Percentiles rank a stretch among this genome's conserved stretches.
These are phyloP conservation scores for Caenorhabditis zanzibari DNA, from an alignment of 2,888 invertebrate species.

Conservation along the genomic window DNA sequence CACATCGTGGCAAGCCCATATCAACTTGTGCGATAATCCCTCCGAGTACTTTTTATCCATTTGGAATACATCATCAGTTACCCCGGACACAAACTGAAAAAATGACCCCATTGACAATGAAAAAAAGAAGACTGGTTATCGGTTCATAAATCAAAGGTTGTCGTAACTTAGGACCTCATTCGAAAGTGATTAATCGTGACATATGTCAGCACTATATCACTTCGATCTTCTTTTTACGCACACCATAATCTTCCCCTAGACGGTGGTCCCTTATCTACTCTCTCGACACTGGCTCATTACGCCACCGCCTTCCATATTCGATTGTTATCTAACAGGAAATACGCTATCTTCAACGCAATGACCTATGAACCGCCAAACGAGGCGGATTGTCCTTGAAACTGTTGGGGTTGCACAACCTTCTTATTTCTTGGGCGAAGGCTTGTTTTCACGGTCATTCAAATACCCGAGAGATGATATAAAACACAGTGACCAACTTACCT, in stretches of 20 bases:
- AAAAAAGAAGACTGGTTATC: conserved; percentile 33
- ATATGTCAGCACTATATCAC: conserved; percentile 45
- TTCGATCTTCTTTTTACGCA: conserved; percentile 11
- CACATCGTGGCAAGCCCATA: conserved; percentile 80
- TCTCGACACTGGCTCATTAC: conserved; percentile 44
- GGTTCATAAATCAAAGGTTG: conserved; percentile 46
- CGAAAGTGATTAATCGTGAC: conserved; percentile 55
- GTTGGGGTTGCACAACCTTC: conserved; percentile 46
- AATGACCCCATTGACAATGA: conserved; percentile 4
- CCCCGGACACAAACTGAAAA: conserved; percentile 76
- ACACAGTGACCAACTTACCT: conserved; percentile 60
- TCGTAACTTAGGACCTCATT: conserved; percentile 31
- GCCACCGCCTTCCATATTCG: conserved; percentile 29
- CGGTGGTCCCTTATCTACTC: neutral
- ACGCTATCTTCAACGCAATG: conserved; percentile 19
- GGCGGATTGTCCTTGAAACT: conserved; percentile 56
- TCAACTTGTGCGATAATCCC: conserved; percentile 75
- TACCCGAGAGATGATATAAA: neutral
- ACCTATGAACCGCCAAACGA: conserved; percentile 50
- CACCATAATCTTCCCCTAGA: conserved; percentile 12
- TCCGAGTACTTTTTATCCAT: conserved; percentile 76
- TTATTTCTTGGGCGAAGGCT: conserved; percentile 3
- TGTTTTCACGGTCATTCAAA: conserved; percentile 36
- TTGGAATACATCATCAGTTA: conserved; percentile 70
- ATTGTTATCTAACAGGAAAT: conserved; percentile 62